These are phyloP conservation scores for Telmatochromis brichardi DNA, from an alignment of 2,113 vertebrate species.

Conservation along the genomic window DNA sequence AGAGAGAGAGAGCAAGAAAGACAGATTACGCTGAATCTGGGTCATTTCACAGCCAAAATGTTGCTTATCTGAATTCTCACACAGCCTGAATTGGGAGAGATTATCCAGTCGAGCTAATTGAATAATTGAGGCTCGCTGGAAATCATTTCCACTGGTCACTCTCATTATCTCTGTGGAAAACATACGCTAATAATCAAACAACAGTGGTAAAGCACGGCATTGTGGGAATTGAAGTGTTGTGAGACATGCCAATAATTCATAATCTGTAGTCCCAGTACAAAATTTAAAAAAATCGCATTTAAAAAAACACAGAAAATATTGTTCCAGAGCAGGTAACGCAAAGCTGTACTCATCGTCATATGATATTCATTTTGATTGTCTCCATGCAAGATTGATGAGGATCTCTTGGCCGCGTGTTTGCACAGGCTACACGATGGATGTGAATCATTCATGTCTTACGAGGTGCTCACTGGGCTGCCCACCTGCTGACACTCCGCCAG, in stretches of 20 bases:
- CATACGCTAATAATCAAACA: slow-evolving; percentile 16
- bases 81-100: slow-evolving; percentile 28
- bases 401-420: slow-evolving; percentile 31
- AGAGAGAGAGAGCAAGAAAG: neutral
- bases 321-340: slow-evolving; percentile 19
- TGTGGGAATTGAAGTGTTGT: neutral
- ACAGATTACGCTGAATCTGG: slow-evolving; percentile 46
- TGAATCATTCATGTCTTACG: slow-evolving; percentile 48
- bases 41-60: slow-evolving; percentile 47
- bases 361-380: slow-evolving; percentile 54
- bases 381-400: slow-evolving; percentile 54
- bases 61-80: slow-evolving; percentile 52
- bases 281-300: neutral
- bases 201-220: neutral
- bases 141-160: slow-evolving; percentile 19
- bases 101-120: slow-evolving; percentile 27
- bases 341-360: slow-evolving; percentile 9
- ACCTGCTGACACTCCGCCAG: neutral
- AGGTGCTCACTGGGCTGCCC: neutral
- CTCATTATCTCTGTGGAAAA: slow-evolving; percentile 9
- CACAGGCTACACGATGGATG: slow-evolving; percentile 10
- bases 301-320: neutral
- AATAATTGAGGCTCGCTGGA: slow-evolving; percentile 25
- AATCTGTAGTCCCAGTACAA: neutral
- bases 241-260: slow-evolving; percentile 40